Evolutionary conservation across 2,888 invertebrate genomes (phyloP).

Genomic region (Andrena bicolor): DNA sequence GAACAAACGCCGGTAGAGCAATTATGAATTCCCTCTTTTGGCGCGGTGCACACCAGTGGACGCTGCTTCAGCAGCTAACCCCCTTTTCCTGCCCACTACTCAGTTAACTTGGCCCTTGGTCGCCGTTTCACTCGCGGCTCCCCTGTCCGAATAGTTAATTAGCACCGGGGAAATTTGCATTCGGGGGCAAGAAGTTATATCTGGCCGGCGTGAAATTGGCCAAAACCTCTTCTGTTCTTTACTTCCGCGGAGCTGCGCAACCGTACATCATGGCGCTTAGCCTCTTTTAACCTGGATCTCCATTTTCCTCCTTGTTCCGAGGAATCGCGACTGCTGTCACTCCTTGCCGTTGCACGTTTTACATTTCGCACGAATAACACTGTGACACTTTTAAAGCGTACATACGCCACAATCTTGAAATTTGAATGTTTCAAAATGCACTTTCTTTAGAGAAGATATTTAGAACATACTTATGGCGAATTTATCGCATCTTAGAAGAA

Average conservation of each 20-base stretch:
- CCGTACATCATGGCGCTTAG: constrained; percentile 25
- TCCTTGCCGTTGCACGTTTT: no score
- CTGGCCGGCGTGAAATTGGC: constrained; percentile 57
- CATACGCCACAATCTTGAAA: no score
- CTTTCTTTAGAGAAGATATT: no score
- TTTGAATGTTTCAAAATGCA: no score
- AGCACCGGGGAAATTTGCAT: constrained; percentile 80
- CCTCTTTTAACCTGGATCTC: background rate
- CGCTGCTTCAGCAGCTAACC: constrained; percentile 70
- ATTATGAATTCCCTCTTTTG: constrained; percentile 80
- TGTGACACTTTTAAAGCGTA: no score
- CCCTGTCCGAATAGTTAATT: constrained; percentile 77
- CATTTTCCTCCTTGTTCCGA: background rate
- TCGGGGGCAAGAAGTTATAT: constrained; percentile 73
- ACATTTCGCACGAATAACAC: no score
- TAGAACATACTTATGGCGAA: no score
- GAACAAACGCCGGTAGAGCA: constrained; percentile 74
- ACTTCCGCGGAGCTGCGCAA: background rate
- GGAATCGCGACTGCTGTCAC: background rate
- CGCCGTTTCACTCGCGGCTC: constrained; percentile 63
- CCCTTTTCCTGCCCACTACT: constrained; percentile 69
- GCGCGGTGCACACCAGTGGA: constrained; percentile 51
- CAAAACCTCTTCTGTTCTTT: constrained; percentile 32
- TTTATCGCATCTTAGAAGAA: no score
- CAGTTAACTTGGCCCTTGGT: constrained; percentile 75